Conservation (phyloP, 2,888 invertebrate genomes). For the Campoletis raptor region DNA sequence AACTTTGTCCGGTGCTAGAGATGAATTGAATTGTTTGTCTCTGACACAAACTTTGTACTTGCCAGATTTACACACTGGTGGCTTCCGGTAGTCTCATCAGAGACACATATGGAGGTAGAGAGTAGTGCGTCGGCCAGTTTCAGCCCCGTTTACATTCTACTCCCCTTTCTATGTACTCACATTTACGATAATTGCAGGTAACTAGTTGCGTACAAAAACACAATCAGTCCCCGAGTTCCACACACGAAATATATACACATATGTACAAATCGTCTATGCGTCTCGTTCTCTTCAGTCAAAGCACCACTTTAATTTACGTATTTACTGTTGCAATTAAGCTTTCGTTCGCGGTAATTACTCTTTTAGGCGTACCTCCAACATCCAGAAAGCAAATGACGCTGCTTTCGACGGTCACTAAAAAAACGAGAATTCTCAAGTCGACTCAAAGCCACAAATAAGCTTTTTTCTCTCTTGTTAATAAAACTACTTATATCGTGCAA, state of each 20-base stretch:
- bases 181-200: conserved; percentile 69
- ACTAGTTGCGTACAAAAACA: conserved; percentile 78
- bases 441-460: conserved; percentile 7
- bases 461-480: conserved; percentile 40
- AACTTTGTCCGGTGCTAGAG: conserved; percentile 20
- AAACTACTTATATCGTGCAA: neutral
- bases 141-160: conserved; percentile 15
- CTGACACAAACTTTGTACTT: conserved; percentile 24
- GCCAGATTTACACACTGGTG: conserved; percentile 27
- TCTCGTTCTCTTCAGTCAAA: conserved; percentile 67
- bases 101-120: conserved; percentile 24
- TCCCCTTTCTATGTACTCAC: conserved; percentile 32
- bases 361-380: conserved; percentile 64
- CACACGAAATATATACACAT: neutral
- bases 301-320: conserved; percentile 78
- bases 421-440: conserved; percentile 18
- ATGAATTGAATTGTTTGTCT: conserved; percentile 18
- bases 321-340: conserved; percentile 78
- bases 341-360: conserved; percentile 79
- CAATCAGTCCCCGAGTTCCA: conserved; percentile 72
- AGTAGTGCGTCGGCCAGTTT: conserved; percentile 34
- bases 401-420: conserved; percentile 45
- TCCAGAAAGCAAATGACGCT: conserved; percentile 43
- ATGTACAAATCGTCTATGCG: conserved; percentile 12
- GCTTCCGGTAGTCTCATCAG: conserved; percentile 51